Conservation (phyloP, 2,888 invertebrate species). For the Halictus quadricinctus region DNA sequence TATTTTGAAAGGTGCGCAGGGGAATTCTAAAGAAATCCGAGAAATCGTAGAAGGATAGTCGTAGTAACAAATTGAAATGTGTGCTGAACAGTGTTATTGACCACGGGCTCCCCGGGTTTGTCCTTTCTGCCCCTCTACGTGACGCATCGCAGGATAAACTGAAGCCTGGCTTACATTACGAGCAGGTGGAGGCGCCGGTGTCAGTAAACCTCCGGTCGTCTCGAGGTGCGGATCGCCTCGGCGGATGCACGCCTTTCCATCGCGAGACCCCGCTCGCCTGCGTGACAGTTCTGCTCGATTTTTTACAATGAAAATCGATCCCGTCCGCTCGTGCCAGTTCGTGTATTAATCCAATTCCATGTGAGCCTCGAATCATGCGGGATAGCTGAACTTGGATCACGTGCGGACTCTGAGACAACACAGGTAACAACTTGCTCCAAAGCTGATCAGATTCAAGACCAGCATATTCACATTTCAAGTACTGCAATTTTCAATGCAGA, state of each 20-base stretch:
- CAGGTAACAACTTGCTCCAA: slow-evolving; percentile 35
- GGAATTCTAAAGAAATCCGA: background rate
- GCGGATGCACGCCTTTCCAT: slow-evolving; percentile 23
- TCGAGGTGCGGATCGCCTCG: slow-evolving; percentile 58
- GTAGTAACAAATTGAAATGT: background rate
- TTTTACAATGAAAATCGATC: slow-evolving; percentile 35
- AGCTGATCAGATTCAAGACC: background rate
- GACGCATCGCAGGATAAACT: slow-evolving; percentile 74
- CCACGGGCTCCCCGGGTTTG: slow-evolving; percentile 48
- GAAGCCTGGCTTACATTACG: slow-evolving; percentile 77
- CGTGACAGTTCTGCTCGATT: slow-evolving; percentile 28
- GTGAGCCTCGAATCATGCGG: slow-evolving; percentile 38
- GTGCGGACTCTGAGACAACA: slow-evolving; percentile 21
- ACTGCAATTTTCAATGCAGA: background rate
- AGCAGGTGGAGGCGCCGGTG: slow-evolving; percentile 78
- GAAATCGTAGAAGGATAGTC: background rate
- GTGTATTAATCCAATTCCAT: slow-evolving; percentile 37
- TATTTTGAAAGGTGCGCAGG: background rate
- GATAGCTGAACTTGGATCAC: slow-evolving; percentile 40
- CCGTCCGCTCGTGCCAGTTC: slow-evolving; percentile 20
- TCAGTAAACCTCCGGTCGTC: slow-evolving; percentile 79
- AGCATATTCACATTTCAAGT: background rate
- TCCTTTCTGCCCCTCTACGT: slow-evolving; percentile 69
- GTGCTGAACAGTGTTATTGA: slow-evolving; percentile 34
- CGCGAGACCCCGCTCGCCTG: slow-evolving; percentile 1